phyloP scores from a whole-genome alignment of 1,140 invertebrate species.

The Schlechtendalia chinensis region DNA sequence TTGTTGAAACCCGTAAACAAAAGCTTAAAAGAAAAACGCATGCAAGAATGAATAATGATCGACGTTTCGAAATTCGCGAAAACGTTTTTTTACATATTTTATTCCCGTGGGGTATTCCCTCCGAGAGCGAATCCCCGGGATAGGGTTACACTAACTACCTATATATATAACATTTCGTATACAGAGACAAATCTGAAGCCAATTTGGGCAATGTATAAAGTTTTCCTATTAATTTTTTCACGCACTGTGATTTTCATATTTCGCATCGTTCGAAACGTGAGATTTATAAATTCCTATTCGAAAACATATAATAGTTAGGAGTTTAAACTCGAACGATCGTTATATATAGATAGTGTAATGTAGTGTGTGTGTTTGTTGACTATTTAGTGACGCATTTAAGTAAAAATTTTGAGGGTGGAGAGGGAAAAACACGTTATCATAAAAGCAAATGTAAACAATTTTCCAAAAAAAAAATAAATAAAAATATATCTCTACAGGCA shows the following conservation, averaged over 20 bases:
- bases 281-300: not conserved
- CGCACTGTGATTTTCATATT: not conserved
- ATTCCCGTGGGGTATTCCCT: not conserved
- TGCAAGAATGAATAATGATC: constrained; percentile 23
- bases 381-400: too few species aligned
- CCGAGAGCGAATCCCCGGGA: not conserved
- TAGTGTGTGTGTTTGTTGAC: too few species aligned
- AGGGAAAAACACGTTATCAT: too few species aligned
- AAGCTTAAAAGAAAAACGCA: not conserved
- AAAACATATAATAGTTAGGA: not conserved
- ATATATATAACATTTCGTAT: not conserved
- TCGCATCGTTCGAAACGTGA: not conserved
- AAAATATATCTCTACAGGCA: too few species aligned
- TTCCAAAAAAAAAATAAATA: too few species aligned
- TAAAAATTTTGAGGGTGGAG: too few species aligned
- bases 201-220: constrained; percentile 6
- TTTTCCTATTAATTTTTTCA: constrained; percentile 26
- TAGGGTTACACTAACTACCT: not conserved
- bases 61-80: not conserved
- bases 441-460: too few species aligned
- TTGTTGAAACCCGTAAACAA: not conserved
- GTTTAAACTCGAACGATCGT: too few species aligned
- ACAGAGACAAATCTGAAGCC: constrained; percentile 22
- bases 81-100: constrained; percentile 19
- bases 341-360: too few species aligned